These are phyloP conservation scores for Falco rusticolus DNA, from an alignment of 2,797 vertebrate species.

Conservation along the genomic window DNA sequence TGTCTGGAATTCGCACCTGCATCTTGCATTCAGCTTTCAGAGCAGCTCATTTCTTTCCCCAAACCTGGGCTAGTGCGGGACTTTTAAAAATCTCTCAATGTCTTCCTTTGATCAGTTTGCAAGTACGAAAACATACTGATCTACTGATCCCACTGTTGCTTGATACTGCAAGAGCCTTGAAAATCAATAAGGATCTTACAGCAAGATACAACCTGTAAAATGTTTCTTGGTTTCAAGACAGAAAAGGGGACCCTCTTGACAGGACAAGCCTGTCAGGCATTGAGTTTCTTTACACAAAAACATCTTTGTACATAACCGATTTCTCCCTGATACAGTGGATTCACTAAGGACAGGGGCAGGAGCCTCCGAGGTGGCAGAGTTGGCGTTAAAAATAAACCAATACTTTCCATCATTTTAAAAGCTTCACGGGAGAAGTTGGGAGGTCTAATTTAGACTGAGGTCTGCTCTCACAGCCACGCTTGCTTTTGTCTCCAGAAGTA, in stretches of 20 bases:
- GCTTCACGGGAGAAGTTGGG: neutral
- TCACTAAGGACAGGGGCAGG: neutral
- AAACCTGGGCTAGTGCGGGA: neutral
- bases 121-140: neutral
- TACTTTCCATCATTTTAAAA: neutral
- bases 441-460: neutral
- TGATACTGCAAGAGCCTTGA: neutral
- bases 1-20: neutral
- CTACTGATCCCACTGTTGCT: neutral
- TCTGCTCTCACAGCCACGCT: neutral
- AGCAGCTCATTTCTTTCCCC: neutral
- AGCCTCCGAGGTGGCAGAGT: neutral
- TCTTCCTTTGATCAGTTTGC: neutral
- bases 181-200: neutral
- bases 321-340: neutral
- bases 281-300: neutral
- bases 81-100: neutral
- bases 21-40: neutral
- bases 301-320: neutral
- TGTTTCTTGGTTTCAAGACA: neutral
- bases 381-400: neutral
- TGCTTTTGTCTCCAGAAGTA: neutral
- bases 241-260: neutral
- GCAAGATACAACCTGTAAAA: neutral
- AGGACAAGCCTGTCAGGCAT: neutral